Evolutionary conservation across 2,888 invertebrate species (phyloP).

Genomic region (Himalopsyche kuldschensis): DNA sequence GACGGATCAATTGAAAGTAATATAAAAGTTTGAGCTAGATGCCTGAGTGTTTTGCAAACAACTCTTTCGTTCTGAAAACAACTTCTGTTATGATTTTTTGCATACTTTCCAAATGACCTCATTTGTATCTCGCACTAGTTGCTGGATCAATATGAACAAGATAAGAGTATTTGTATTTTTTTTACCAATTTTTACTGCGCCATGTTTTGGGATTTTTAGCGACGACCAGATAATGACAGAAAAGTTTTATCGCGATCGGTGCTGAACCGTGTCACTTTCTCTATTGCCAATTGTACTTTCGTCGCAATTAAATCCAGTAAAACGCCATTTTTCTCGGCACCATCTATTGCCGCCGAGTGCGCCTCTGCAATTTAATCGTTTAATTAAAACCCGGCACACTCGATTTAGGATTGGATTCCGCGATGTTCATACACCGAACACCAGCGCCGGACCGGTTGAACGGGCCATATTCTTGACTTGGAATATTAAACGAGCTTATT

Average conservation of each 20-base stretch:
- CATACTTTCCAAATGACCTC: too few relatives aligned
- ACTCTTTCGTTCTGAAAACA: too few relatives aligned
- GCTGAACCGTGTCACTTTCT: neutral
- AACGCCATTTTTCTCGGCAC: neutral
- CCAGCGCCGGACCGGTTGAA: neutral
- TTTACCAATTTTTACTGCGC: too few relatives aligned
- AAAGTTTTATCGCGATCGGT: neutral
- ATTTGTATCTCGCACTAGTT: too few relatives aligned
- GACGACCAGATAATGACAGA: too few relatives aligned
- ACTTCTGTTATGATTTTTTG: too few relatives aligned
- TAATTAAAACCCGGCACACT: neutral
- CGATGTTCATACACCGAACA: neutral
- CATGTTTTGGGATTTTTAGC: too few relatives aligned
- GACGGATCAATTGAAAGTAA: too few relatives aligned
- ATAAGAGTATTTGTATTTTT: too few relatives aligned
- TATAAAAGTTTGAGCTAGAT: too few relatives aligned
- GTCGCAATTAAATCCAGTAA: neutral
- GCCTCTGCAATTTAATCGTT: neutral
- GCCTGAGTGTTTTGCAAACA: too few relatives aligned
- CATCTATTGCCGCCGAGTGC: neutral
- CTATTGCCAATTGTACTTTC: neutral
- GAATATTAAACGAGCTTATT: neutral
- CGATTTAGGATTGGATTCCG: neutral
- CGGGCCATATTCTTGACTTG: neutral
- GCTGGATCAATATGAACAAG: too few relatives aligned